Base-by-base conservation (phyloP, 2,888 invertebrate species). In the Chamaedrilus cognettii region DNA sequence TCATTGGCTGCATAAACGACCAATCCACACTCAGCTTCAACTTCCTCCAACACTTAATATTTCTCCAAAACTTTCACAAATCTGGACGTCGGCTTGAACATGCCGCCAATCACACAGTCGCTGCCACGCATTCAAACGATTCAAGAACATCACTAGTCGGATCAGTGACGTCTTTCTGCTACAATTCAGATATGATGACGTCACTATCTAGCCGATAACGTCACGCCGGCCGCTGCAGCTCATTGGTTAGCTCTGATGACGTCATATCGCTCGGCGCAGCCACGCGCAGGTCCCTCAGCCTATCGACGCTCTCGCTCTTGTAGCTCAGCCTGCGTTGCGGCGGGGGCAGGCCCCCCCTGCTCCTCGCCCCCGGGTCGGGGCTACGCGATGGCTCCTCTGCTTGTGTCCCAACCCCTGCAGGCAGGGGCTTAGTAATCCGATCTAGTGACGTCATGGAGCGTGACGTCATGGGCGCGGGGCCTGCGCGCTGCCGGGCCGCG, bases 251-350 rank as follows among this genome's bases (percentile, higher is more conserved):
- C 11, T 42, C 19, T 42, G 42, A 42, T 19, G 42, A 42, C 19
- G 42, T 15, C 42, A 19, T 42, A 11, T 15, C 42, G 19, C 19
- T 19, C 11, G 19, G 11, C 11, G 19, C 42, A 42, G 42, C 42
- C 19, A 19, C 26, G 26, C 55, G 55, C 7, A 52, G 7, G 7
- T 26, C 26, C 15, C 26, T 26, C 55, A 52, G 26, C 55, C 26
- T 7, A 52, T 52, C 55, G 7, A 52, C 55, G 55, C 55, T 52
- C 26, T 52, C 55, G 26, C 55, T 19, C 26, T 52, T 52, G 26
- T 19, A 7, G 28, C 55, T 52, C 55, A 52, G 26, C 26, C 26
- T 52, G 11, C 55, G 11, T 7, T 7, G 15, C 15, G 55, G 11
- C 7, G 55, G 55, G 55, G 15, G 15, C 11, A 7, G 23, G 11